phyloP scores from a whole-genome alignment of 2,888 invertebrate species.

The Melanostoma mellinum region DNA sequence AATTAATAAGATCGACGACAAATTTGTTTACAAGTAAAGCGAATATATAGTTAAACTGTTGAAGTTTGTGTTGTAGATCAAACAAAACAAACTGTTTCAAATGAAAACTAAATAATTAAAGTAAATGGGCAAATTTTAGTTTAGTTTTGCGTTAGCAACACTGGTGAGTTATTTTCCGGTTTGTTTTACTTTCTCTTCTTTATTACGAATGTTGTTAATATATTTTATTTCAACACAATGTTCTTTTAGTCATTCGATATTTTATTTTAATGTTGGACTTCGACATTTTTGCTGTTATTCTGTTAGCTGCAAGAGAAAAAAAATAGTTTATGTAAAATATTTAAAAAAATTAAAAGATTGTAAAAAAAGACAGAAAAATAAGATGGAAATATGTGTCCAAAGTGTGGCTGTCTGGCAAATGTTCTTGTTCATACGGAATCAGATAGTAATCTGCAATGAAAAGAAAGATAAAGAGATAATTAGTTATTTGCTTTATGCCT shows the following conservation, averaged over 20 bases:
- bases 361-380: no score
- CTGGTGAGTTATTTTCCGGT: slow-evolving; percentile 46
- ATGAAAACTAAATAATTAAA: slow-evolving; percentile 31
- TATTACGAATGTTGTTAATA: slow-evolving; percentile 1
- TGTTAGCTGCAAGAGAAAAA: slow-evolving; percentile 77
- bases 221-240: slow-evolving; percentile 51
- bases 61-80: slow-evolving; percentile 32
- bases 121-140: slow-evolving; percentile 36
- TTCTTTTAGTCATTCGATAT: slow-evolving; percentile 63
- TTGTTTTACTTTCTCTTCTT: slow-evolving; percentile 39
- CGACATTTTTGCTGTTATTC: slow-evolving; percentile 79
- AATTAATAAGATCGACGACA: slow-evolving; percentile 22
- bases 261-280: slow-evolving; percentile 77
- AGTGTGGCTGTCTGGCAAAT: slow-evolving; percentile 36
- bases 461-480: background rate
- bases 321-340: background rate
- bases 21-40: slow-evolving; percentile 45
- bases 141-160: slow-evolving; percentile 54
- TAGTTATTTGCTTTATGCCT: no score
- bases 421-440: background rate
- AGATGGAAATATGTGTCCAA: background rate
- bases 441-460: slow-evolving; percentile 48
- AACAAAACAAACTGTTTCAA: slow-evolving; percentile 30
- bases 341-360: background rate
- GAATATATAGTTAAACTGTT: slow-evolving; percentile 42